These are phyloP conservation scores for Pectinophora gossypiella DNA, from an alignment of 1,140 invertebrate genomes.

Conservation along the genomic window DNA sequence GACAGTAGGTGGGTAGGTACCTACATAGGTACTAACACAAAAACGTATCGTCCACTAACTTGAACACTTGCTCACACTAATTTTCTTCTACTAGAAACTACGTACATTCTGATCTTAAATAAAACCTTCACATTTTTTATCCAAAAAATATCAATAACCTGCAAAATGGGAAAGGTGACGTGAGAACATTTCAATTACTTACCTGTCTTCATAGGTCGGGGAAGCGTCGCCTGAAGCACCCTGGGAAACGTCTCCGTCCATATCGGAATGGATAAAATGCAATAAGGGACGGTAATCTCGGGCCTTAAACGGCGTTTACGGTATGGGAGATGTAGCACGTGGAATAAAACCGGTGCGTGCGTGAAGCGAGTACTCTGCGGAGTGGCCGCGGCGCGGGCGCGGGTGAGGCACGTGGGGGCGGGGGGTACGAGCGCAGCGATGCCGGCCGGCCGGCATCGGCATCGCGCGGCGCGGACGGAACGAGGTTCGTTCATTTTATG, in stretches of 20 bases:
- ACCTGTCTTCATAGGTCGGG: constrained; percentile 56
- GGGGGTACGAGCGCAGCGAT: neutral
- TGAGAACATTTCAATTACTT: constrained; percentile 16
- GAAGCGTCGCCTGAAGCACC: constrained; percentile 44
- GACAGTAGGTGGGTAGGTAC: no score
- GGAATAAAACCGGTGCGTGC: constrained; percentile 25
- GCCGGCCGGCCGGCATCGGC: neutral
- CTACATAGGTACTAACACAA: no score
- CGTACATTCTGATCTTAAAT: no score
- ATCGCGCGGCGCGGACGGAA: neutral
- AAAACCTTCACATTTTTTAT: no score
- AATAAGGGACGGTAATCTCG: constrained; percentile 13
- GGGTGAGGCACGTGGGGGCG: neutral
- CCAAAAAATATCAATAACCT: neutral
- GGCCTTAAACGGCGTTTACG: constrained; percentile 17
- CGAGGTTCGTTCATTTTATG: no score
- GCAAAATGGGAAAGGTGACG: neutral
- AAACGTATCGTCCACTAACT: no score
- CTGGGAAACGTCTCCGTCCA: constrained; percentile 56
- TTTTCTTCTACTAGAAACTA: no score
- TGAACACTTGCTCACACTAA: no score
- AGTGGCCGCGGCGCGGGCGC: constrained; percentile 15
- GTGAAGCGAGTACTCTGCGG: constrained; percentile 18
- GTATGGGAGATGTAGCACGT: constrained; percentile 22
- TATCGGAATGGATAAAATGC: constrained; percentile 16